Evolutionary conservation across 2,113 vertebrate species (phyloP).

Genomic region (Pygoscelis adeliae): DNA sequence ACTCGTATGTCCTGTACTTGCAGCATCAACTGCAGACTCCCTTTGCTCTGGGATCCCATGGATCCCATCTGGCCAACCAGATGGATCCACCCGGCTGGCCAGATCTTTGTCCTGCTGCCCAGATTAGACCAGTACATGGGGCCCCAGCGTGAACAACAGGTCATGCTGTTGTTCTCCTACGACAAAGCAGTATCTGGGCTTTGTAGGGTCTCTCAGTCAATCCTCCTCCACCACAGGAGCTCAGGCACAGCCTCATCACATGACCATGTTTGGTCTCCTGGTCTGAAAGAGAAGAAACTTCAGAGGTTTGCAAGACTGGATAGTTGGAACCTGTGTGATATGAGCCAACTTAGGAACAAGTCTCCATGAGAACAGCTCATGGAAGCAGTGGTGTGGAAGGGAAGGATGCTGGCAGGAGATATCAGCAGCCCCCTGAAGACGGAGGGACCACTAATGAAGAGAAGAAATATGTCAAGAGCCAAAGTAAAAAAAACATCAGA

Average conservation of each 20-base stretch:
- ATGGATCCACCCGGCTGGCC: neutral
- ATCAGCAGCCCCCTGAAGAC: neutral
- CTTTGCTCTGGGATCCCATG: neutral
- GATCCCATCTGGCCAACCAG: neutral
- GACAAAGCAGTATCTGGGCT: neutral
- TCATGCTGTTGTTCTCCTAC: neutral
- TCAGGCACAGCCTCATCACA: neutral
- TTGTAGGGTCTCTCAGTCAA: accelerated
- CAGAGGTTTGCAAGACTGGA: neutral
- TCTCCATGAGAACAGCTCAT: neutral
- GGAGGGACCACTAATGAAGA: neutral
- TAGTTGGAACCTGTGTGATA: neutral
- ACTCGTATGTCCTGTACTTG: neutral
- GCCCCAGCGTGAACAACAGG: neutral
- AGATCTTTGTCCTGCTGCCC: neutral
- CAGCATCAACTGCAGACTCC: neutral
- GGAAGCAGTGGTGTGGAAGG: neutral
- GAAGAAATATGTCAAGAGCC: neutral
- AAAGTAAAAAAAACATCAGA: neutral
- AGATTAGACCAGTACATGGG: neutral
- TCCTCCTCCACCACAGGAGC: neutral
- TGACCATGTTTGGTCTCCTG: neutral
- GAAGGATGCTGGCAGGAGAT: neutral
- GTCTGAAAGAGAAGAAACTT: neutral
- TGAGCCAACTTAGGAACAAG: neutral